phyloP scores from a whole-genome alignment of 1,140 invertebrate species.

The Drosophila watanabei region DNA sequence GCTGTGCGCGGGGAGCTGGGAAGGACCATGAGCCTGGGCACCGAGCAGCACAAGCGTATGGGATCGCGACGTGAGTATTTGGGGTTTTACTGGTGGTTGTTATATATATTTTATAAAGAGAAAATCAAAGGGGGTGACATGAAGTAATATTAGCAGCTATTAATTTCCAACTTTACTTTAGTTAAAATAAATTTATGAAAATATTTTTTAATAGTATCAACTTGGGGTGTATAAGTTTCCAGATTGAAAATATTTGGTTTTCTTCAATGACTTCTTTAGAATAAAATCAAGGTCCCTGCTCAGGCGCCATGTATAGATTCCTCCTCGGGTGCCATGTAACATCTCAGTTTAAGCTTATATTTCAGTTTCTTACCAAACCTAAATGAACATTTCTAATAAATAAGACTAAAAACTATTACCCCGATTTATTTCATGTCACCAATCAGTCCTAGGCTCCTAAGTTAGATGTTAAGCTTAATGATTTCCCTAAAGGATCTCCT shows the following conservation, averaged over 20 bases:
- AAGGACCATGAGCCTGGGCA: conserved; percentile 91
- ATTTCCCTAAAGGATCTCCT: conserved; percentile 2
- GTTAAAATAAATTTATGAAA: not conserved
- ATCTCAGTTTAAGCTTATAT: too few species aligned
- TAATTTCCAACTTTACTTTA: too few species aligned
- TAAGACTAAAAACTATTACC: not conserved
- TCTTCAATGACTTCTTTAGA: not conserved
- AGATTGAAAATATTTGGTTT: not conserved
- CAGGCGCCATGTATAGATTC: too few species aligned
- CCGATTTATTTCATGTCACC: conserved; percentile 1
- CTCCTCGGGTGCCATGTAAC: too few species aligned
- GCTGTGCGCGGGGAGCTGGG: conserved; percentile 92
- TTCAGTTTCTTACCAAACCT: not conserved
- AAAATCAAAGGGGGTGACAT: not conserved
- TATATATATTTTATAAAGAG: too few species aligned
- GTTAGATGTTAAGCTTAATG: not conserved
- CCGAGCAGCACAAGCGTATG: conserved; percentile 86
- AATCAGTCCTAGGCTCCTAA: not conserved
- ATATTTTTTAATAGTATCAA: too few species aligned
- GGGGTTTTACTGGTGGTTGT: not conserved
- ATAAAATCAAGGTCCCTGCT: not conserved
- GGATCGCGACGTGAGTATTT: conserved; percentile 88
- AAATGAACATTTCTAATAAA: not conserved
- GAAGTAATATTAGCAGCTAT: not conserved
- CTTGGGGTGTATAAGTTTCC: not conserved